Evolutionary conservation across 2,797 vertebrate species (phyloP).

Genomic region (Galago senegalensis): DNA sequence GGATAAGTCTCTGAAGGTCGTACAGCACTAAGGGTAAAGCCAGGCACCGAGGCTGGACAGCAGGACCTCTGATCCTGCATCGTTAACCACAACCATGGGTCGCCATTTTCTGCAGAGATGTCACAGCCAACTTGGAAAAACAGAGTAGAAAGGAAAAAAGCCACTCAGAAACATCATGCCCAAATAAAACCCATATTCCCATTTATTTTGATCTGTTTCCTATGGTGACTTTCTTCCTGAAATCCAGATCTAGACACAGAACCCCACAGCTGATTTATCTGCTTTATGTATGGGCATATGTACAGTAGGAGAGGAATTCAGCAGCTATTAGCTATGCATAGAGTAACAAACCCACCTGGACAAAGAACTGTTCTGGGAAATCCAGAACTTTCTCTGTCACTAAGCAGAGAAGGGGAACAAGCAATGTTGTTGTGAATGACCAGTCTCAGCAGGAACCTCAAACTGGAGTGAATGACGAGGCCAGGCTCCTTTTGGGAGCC

Average conservation of each 20-base stretch:
- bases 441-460: background rate
- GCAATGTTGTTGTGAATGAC: fast-evolving
- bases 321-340: fast-evolving
- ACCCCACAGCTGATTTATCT: background rate
- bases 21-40: fast-evolving
- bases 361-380: background rate
- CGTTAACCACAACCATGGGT: background rate
- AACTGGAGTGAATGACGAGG: background rate
- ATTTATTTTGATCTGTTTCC: background rate
- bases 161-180: background rate
- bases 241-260: background rate
- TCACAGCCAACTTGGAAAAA: background rate
- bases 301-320: background rate
- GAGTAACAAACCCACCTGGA: background rate
- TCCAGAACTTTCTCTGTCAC: background rate
- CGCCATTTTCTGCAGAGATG: background rate
- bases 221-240: background rate
- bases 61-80: background rate
- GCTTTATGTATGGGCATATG: background rate
- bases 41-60: background rate
- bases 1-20: background rate
- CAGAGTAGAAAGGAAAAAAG: background rate
- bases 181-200: background rate
- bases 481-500: background rate
- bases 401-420: background rate